phyloP scores from a whole-genome alignment of 2,888 invertebrate genomes.

The Drosophila acutilabella region DNA sequence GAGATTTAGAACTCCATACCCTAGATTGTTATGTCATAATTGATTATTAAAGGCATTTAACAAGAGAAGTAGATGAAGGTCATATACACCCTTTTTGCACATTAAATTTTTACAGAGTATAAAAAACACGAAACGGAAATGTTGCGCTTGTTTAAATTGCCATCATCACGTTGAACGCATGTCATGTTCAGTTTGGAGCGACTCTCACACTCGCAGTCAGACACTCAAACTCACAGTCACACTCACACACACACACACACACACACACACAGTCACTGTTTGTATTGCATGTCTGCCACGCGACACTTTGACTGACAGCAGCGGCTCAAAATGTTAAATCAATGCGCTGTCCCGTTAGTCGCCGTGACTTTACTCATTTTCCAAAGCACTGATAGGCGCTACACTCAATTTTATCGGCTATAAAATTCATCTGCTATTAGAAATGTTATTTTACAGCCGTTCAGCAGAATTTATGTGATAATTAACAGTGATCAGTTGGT shows the following conservation, averaged over 20 bases:
- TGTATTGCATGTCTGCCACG: constrained; percentile 47
- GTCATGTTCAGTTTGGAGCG: constrained; percentile 53
- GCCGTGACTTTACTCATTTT: constrained; percentile 59
- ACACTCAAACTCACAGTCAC: neutral
- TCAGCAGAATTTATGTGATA: neutral
- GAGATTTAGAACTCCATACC: too few relatives aligned
- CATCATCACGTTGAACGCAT: constrained; percentile 76
- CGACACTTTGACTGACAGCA: constrained; percentile 75
- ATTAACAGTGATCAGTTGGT: too few relatives aligned
- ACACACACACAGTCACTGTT: constrained; percentile 10
- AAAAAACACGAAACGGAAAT: constrained; percentile 37
- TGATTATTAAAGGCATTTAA: too few relatives aligned
- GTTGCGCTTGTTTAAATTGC: constrained; percentile 74
- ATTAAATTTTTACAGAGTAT: constrained; percentile 1
- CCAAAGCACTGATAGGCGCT: constrained; percentile 26
- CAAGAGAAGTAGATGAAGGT: too few relatives aligned
- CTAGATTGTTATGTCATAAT: too few relatives aligned
- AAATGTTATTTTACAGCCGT: too few relatives aligned
- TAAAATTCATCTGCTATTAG: neutral
- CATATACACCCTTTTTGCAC: too few relatives aligned
- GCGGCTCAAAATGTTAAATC: constrained; percentile 70
- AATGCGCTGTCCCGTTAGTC: constrained; percentile 53
- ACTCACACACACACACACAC: constrained; percentile 5
- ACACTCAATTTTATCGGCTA: neutral
- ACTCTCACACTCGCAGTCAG: neutral